Evolutionary conservation across 2,113 vertebrate genomes (phyloP).

Genomic region (Panthera leo): DNA sequence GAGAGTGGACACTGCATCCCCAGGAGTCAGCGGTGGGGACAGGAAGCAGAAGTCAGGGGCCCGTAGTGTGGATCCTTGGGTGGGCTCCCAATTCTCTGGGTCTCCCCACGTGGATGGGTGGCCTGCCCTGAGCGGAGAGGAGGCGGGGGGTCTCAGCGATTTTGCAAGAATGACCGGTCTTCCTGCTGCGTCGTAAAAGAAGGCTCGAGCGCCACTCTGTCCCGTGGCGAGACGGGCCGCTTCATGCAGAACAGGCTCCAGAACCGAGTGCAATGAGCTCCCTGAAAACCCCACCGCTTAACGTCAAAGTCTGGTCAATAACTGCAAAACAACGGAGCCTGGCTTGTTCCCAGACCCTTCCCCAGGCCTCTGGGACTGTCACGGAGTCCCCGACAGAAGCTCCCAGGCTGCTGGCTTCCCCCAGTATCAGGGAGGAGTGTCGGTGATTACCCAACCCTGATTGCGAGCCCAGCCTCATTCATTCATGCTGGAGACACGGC

Average conservation of each 20-base stretch:
- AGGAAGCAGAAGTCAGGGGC: not conserved
- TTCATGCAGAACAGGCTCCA: rapidly evolving
- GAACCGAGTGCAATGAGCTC: rapidly evolving
- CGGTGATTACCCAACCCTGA: rapidly evolving
- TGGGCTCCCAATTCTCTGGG: too few species aligned
- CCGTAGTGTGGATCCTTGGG: rapidly evolving
- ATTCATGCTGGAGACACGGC: rapidly evolving
- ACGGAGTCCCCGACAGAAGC: not conserved
- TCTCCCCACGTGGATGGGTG: not conserved
- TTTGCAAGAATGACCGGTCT: rapidly evolving
- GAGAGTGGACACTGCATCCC: rapidly evolving
- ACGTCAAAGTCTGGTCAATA: rapidly evolving
- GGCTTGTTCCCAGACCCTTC: not conserved
- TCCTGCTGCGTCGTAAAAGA: not conserved
- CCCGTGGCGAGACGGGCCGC: rapidly evolving
- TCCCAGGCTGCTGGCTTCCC: not conserved
- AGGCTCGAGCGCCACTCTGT: rapidly evolving
- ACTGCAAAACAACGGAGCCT: rapidly evolving
- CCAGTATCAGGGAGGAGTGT: not conserved
- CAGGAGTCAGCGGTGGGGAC: not conserved
- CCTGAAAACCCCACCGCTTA: not conserved
- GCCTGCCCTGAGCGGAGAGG: not conserved
- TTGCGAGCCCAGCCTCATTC: not conserved
- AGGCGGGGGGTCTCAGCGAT: rapidly evolving
- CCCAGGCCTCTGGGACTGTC: not conserved